A percentile compares a stretch with the other conserved stretches of the same genome.
Conservation (phyloP, 1,140 invertebrate species). For the Mylabris phalerata region DNA sequence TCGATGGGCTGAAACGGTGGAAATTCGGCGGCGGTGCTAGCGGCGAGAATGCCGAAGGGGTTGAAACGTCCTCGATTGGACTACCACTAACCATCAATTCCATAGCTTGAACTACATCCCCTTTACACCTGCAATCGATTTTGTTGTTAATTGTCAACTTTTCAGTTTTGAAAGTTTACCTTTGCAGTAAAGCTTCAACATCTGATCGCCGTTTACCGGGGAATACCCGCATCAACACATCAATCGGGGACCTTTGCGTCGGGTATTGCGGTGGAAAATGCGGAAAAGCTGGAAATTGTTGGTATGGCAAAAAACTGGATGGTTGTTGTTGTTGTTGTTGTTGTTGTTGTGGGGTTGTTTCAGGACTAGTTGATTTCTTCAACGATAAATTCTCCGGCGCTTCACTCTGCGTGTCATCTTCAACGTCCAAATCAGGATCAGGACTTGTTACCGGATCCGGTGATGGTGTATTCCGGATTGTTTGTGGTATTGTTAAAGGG, state of each 20-base stretch:
- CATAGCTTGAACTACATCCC: constrained; percentile 85
- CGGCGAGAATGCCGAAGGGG: constrained; percentile 67
- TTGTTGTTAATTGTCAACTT: not conserved
- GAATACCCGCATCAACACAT: constrained; percentile 73
- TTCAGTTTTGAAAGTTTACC: constrained; percentile 41
- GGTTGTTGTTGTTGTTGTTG: constrained; percentile 34
- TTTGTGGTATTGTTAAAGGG: constrained; percentile 24
- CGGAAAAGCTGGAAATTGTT: constrained; percentile 41
- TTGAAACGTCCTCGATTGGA: constrained; percentile 41
- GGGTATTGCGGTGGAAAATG: constrained; percentile 43
- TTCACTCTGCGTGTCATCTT: constrained; percentile 47
- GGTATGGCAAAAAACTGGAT: constrained; percentile 43
- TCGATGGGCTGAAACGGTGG: constrained; percentile 50
- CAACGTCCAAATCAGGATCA: constrained; percentile 47
- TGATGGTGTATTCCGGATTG: constrained; percentile 40
- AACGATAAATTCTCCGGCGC: constrained; percentile 58
- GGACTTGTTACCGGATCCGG: constrained; percentile 45
- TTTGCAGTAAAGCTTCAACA: constrained; percentile 72
- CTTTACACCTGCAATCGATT: constrained; percentile 47
- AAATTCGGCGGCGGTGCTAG: constrained; percentile 54
- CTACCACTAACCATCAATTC: constrained; percentile 73
- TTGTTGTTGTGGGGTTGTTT: constrained; percentile 32
- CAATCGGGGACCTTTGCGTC: constrained; percentile 59
- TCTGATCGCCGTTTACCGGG: constrained; percentile 74
- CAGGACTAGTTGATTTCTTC: constrained; percentile 38